Evolutionary conservation across 1,140 invertebrate genomes (phyloP).

Genomic region (Ectropis grisescens): DNA sequence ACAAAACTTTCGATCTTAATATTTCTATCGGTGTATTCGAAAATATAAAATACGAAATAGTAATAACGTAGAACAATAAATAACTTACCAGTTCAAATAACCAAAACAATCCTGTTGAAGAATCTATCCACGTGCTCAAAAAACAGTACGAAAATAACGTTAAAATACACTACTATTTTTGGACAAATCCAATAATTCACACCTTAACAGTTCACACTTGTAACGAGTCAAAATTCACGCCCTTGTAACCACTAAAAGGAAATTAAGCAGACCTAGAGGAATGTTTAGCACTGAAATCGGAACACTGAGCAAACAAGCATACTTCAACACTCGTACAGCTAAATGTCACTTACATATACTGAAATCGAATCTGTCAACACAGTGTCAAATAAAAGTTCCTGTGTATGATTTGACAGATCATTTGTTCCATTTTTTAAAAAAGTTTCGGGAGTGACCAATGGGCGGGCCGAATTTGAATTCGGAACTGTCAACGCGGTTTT

Average conservation of each 20-base stretch:
- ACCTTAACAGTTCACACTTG: constrained; percentile 54
- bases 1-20: no score
- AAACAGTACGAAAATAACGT: not conserved
- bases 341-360: constrained; percentile 18
- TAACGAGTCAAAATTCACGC: constrained; percentile 56
- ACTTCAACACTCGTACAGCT: no score
- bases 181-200: constrained; percentile 34
- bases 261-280: constrained; percentile 49
- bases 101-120: constrained; percentile 13
- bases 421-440: constrained; percentile 42
- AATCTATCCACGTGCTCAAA: constrained; percentile 1
- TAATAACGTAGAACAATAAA: no score
- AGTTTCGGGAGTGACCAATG: constrained; percentile 19
- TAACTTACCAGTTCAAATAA: constrained; percentile 5
- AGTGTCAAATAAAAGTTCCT: no score
- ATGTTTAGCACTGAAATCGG: constrained; percentile 54
- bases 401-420: no score
- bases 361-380: no score
- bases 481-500: constrained; percentile 35
- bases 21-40: no score
- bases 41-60: no score
- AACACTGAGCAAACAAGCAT: constrained; percentile 24
- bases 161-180: constrained; percentile 16
- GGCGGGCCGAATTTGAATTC: constrained; percentile 28
- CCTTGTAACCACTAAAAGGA: constrained; percentile 58